Conservation (phyloP, 2,888 invertebrate species). For the Lordiphosa andalusiaca region DNA sequence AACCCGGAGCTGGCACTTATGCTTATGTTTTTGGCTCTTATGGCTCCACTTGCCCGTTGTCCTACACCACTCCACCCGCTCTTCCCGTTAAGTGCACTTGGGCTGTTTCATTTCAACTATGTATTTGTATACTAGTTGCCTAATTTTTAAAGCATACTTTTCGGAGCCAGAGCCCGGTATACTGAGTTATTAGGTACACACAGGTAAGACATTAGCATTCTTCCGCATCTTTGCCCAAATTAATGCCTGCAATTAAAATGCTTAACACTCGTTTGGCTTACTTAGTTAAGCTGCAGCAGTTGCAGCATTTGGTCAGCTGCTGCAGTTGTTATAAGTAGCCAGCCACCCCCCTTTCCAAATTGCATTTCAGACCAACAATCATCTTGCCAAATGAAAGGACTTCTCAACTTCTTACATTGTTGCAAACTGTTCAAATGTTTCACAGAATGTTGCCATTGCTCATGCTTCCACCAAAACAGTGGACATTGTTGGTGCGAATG, state of each 20-base stretch:
- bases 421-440: too few relatives aligned
- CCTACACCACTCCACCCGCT: conserved; percentile 26
- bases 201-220: too few relatives aligned
- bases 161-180: too few relatives aligned
- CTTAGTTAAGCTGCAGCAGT: conserved; percentile 27
- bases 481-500: too few relatives aligned
- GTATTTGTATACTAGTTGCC: conserved; percentile 57
- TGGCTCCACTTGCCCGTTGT: conserved; percentile 41
- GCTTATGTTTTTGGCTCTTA: conserved; percentile 65
- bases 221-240: conserved; percentile 42
- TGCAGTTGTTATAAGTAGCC: conserved; percentile 2
- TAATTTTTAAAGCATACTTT: neutral
- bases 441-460: neutral
- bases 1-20: conserved; percentile 50
- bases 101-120: conserved; percentile 73
- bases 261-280: conserved; percentile 55
- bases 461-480: neutral
- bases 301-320: conserved; percentile 10
- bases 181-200: too few relatives aligned
- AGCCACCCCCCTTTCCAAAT: neutral
- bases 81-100: conserved; percentile 74
- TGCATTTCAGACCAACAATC: conserved; percentile 6
- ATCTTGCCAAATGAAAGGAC: conserved; percentile 7
- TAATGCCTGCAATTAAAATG: conserved; percentile 70
- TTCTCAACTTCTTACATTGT: conserved; percentile 1